Conservation (phyloP, 2,888 invertebrate genomes). For the Eupithecia insigniata region DNA sequence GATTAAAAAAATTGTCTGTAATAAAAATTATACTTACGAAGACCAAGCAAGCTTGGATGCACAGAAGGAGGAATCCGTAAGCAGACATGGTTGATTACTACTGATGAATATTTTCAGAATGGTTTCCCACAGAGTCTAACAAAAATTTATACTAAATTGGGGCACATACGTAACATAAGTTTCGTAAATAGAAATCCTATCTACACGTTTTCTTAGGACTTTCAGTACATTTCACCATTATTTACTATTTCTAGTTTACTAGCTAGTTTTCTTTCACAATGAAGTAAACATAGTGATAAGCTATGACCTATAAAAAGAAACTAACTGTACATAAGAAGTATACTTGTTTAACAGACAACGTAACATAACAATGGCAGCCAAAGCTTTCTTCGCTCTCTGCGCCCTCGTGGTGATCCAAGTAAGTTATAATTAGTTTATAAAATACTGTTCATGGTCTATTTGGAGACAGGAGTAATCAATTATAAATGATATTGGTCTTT, state of each 20-base stretch:
- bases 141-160: constrained; percentile 8
- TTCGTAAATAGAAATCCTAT: constrained; percentile 8
- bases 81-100: constrained; percentile 19
- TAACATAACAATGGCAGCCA: constrained; percentile 42
- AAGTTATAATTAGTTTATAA: background rate
- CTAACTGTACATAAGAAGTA: background rate
- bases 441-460: background rate
- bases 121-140: background rate
- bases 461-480: background rate
- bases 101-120: constrained; percentile 9
- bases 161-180: background rate
- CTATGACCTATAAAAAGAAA: constrained; percentile 2
- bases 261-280: constrained; percentile 6
- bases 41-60: constrained; percentile 45
- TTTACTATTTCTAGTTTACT: constrained; percentile 22
- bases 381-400: constrained; percentile 47
- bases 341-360: constrained; percentile 10
- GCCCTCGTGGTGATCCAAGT: constrained; percentile 39
- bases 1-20: background rate
- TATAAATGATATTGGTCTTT: background rate
- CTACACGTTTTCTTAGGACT: constrained; percentile 10
- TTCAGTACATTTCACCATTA: constrained; percentile 37
- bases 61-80: constrained; percentile 46
- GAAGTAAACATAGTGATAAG: background rate
- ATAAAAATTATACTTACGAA: constrained; percentile 11